These are phyloP conservation scores for Hyles euphorbiae DNA, from an alignment of 1,140 invertebrate species.

Conservation along the genomic window DNA sequence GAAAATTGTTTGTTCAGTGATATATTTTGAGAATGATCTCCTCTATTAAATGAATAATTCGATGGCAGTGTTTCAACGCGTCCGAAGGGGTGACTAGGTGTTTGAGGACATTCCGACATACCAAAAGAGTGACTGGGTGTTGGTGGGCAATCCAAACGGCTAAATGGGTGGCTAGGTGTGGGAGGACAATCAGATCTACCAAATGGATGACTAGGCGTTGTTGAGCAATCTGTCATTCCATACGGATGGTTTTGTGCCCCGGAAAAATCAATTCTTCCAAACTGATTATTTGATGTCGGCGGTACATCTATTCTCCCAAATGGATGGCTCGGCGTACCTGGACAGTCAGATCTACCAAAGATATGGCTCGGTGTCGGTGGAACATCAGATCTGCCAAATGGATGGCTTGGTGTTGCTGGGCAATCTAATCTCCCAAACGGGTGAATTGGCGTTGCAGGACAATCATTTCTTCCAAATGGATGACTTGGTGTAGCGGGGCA, in stretches of 20 bases:
- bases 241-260: constrained; percentile 27
- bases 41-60: constrained; percentile 32
- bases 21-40: constrained; percentile 25
- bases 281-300: constrained; percentile 25
- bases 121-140: constrained; percentile 29
- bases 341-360: constrained; percentile 22
- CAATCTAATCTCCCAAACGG: constrained; percentile 25
- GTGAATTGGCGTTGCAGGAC: constrained; percentile 25
- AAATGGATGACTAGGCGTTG: constrained; percentile 32
- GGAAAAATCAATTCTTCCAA: constrained; percentile 32
- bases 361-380: constrained; percentile 24
- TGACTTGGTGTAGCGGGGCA: constrained; percentile 33
- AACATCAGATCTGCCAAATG: constrained; percentile 19
- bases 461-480: constrained; percentile 39
- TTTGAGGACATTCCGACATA: constrained; percentile 30
- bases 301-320: constrained; percentile 28
- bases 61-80: constrained; percentile 27
- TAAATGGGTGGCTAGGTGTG: constrained; percentile 27
- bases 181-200: constrained; percentile 30
- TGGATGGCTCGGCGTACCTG: constrained; percentile 19
- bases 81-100: constrained; percentile 39
- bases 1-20: constrained; percentile 20
- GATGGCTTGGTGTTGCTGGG: constrained; percentile 13
- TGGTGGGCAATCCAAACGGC: constrained; percentile 25
- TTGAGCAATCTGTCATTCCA: constrained; percentile 24